Evolutionary conservation across 1,140 invertebrate genomes (phyloP), one percentile per base, ranked within the genome.

Genomic region (Holcopasites calliopsidis): DNA sequence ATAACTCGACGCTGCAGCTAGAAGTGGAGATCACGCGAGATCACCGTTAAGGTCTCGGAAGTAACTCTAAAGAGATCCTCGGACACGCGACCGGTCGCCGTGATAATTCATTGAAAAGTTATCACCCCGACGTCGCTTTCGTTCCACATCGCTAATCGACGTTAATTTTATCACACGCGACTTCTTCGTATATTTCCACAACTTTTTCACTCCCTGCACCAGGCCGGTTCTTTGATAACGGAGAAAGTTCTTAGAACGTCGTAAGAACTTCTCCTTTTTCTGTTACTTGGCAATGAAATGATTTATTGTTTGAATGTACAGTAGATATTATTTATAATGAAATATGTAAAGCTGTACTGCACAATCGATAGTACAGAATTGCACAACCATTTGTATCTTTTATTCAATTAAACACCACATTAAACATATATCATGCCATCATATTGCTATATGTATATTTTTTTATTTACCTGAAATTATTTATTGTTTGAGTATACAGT

Each of bases 41-140:
- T 83, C 79, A 38, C 65, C 75, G 64, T 72, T 65, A 73, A 82
- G 75, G 69, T 82, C 78, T 83, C 79, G 75, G 80, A 83, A 82
- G 75, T 73, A 54, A 23, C 60, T 64, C 2, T 64, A 65, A 54
- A 77, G 64, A 83, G 60, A 81, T 69, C 58, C 69, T 55, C 69
- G 52, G 69, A 82, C 79, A 82, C 76, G 70, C 79, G 47, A 82
- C 5, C 44, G 28, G 35, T 68, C 70, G 40, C 69, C 65, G 70
- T 35, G 50, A 38, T 83, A 78, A 75, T 74, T 83, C 75, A 82
- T 78, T 73, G 73, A 26, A 26, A 54, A 84, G 83, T 84, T 83
- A 84, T 84, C 74, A 71, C 73, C 54, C 42, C 42, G 33, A 42
- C 65, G 38, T 78, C 28, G 16, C 6, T n/a, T n/a, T n/a, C 26